Conservation (phyloP, 2,888 invertebrate species). For the Sminthurinus aureus region DNA sequence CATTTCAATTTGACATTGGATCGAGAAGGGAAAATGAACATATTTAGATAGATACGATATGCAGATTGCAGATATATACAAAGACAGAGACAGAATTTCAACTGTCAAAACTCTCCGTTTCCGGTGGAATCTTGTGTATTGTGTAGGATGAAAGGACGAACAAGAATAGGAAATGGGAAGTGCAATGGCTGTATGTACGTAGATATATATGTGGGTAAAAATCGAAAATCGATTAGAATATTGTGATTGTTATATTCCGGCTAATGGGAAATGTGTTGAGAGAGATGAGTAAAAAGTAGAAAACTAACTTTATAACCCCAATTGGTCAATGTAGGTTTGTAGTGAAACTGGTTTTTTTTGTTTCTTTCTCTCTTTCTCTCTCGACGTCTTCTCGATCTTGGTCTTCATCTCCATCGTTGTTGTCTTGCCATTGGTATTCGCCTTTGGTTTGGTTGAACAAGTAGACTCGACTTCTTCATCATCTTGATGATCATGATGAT, state of each 20-base stretch:
- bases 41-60: too few species aligned
- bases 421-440: not conserved
- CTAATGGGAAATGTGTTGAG: constrained; percentile 18
- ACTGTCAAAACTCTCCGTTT: too few species aligned
- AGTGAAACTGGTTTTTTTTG: constrained; percentile 44
- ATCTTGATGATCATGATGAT: constrained; percentile 8
- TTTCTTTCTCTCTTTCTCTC: not conserved
- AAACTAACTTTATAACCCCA: constrained; percentile 44
- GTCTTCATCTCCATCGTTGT: not conserved
- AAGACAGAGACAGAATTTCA: too few species aligned
- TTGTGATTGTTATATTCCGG: not conserved
- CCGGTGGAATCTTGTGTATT: too few species aligned
- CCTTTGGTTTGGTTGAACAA: not conserved
- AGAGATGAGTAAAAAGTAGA: constrained; percentile 38
- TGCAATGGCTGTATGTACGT: too few species aligned
- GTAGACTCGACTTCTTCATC: not conserved
- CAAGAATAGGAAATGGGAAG: too few species aligned
- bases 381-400: not conserved
- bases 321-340: constrained; percentile 44
- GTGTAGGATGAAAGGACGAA: too few species aligned
- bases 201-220: too few species aligned
- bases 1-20: too few species aligned
- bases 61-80: too few species aligned
- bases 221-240: too few species aligned
- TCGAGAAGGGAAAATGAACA: too few species aligned